These are phyloP conservation scores for Cheilosia impressa DNA, from an alignment of 2,888 invertebrate species.

Conservation along the genomic window DNA sequence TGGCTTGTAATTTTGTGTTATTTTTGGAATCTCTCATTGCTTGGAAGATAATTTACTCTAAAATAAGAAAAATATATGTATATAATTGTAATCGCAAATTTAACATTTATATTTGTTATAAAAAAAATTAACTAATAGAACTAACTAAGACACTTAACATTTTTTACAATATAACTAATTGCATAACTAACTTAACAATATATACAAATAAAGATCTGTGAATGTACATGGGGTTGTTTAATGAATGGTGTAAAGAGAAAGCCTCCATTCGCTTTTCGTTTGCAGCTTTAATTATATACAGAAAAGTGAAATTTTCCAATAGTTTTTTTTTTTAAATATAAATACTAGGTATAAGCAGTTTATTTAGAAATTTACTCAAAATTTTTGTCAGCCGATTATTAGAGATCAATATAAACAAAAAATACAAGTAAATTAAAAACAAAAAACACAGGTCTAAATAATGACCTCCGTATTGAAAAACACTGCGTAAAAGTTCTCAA, in stretches of 20 bases:
- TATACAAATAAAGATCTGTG: constrained; percentile 39
- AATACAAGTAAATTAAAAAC: too few relatives aligned
- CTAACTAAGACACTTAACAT: constrained; percentile 57
- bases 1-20: constrained; percentile 55
- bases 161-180: constrained; percentile 23
- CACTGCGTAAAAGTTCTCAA: too few relatives aligned
- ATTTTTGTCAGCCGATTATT: too few relatives aligned
- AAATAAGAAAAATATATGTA: constrained; percentile 68
- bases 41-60: constrained; percentile 61
- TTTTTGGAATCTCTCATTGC: constrained; percentile 71
- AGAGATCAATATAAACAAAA: too few relatives aligned
- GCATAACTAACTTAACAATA: constrained; percentile 21
- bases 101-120: constrained; percentile 48
- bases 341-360: too few relatives aligned
- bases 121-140: constrained; percentile 46
- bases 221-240: constrained; percentile 29
- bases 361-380: too few relatives aligned
- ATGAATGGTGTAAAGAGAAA: background rate
- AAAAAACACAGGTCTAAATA: too few relatives aligned
- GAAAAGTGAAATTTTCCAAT: too few relatives aligned
- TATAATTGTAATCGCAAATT: constrained; percentile 64
- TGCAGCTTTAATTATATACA: too few relatives aligned
- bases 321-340: too few relatives aligned
- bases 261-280: too few relatives aligned
- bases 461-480: too few relatives aligned